Conservation (phyloP, 2,888 invertebrate genomes). For the Oscheius myriophilus region DNA sequence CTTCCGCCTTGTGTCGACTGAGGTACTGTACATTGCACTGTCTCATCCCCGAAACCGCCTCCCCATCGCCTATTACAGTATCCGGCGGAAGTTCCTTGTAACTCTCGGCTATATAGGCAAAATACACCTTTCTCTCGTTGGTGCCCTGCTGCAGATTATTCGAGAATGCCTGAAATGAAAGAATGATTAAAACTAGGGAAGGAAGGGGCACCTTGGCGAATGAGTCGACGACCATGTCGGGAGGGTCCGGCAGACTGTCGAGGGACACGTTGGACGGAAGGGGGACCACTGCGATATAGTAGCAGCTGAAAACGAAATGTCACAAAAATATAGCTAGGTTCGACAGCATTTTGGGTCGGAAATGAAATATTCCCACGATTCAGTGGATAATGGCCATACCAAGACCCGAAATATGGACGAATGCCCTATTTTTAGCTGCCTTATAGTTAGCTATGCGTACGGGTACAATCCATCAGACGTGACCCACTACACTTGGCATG, state of each 20-base stretch:
- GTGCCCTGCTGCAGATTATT: slow-evolving; percentile 61
- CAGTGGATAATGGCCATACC: neutral
- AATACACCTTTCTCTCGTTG: slow-evolving; percentile 55
- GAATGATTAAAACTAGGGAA: neutral
- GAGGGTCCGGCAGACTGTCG: slow-evolving; percentile 56
- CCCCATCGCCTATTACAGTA: slow-evolving; percentile 67
- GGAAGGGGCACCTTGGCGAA: slow-evolving; percentile 33
- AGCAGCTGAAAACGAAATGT: slow-evolving; percentile 57
- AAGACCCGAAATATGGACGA: too few relatives aligned
- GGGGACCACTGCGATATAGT: slow-evolving; percentile 69
- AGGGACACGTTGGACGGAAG: slow-evolving; percentile 63
- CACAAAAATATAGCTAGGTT: neutral
- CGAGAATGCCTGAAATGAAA: slow-evolving; percentile 47
- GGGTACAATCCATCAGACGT: too few relatives aligned
- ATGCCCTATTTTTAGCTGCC: too few relatives aligned
- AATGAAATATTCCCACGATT: neutral
- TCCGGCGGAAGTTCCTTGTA: slow-evolving; percentile 58
- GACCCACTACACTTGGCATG: too few relatives aligned
- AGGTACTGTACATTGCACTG: slow-evolving; percentile 66
- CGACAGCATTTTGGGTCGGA: too few relatives aligned
- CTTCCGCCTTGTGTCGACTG: slow-evolving; percentile 60
- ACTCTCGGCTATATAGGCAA: slow-evolving; percentile 70
- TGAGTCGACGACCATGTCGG: slow-evolving; percentile 64
- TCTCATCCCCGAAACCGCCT: slow-evolving; percentile 41
- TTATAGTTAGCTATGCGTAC: too few relatives aligned